Evolutionary conservation across 2,888 invertebrate species (phyloP).

Genomic region (Campoletis raptor): DNA sequence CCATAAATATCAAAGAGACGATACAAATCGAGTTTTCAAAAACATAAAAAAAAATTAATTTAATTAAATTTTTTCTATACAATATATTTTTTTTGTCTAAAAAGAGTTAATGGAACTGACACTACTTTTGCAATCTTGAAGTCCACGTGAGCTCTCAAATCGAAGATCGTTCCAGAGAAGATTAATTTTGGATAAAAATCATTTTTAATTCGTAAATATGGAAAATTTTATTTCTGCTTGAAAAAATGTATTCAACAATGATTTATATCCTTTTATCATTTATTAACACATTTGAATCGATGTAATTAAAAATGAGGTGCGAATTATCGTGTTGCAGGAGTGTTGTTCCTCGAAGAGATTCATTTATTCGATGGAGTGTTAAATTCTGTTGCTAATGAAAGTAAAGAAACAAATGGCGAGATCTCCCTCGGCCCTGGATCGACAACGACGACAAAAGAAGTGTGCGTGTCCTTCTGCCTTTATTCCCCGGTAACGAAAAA

Average conservation of each 20-base stretch:
- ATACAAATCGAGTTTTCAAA: background rate
- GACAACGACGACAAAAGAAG: slow-evolving; percentile 14
- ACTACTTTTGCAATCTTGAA: too few species aligned
- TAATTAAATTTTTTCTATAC: background rate
- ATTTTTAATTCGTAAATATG: background rate
- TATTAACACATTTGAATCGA: background rate
- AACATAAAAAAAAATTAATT: background rate
- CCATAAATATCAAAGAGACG: background rate
- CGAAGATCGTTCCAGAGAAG: too few species aligned
- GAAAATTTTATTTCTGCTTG: background rate
- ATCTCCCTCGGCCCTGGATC: slow-evolving; percentile 57
- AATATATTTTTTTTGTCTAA: too few species aligned
- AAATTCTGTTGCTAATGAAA: slow-evolving; percentile 65
- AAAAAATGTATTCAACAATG: background rate
- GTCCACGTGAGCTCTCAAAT: too few species aligned
- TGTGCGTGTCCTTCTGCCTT: slow-evolving; percentile 64
- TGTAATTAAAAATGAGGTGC: slow-evolving; percentile 30
- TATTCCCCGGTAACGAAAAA: slow-evolving; percentile 50
- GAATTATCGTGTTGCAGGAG: slow-evolving; percentile 29
- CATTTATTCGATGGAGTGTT: slow-evolving; percentile 40
- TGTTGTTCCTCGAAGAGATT: slow-evolving; percentile 24
- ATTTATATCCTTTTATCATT: background rate
- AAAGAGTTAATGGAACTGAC: too few species aligned
- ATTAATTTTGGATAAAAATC: background rate
- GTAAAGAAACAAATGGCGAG: background rate